Evolutionary conservation across 2,797 vertebrate genomes (phyloP).

Genomic region (Melanotaenia nigrans): DNA sequence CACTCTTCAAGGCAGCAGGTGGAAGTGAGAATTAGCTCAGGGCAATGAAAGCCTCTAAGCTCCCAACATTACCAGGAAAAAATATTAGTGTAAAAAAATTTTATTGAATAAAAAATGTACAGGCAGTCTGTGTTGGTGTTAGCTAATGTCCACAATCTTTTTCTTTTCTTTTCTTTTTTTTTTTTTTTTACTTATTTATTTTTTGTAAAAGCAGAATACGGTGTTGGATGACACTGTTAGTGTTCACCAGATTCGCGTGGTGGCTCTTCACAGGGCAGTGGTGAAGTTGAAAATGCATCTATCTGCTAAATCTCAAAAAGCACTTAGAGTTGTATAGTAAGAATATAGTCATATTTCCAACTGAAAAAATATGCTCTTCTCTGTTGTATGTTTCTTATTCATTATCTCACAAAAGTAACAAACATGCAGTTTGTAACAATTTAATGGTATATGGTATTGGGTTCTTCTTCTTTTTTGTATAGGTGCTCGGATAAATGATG

Average conservation of each 20-base stretch:
- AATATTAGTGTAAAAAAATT: constrained; percentile 26
- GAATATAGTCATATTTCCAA: neutral
- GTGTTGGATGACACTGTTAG: constrained; percentile 4
- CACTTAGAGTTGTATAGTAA: neutral
- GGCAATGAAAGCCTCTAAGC: constrained; percentile 36
- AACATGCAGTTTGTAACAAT: constrained; percentile 45
- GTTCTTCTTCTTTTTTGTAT: constrained; percentile 18
- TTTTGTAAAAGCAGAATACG: constrained; percentile 17
- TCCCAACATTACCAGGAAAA: constrained; percentile 33
- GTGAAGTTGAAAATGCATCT: neutral
- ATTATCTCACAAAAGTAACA: constrained; percentile 37
- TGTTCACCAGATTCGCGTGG: neutral
- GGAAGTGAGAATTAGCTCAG: constrained; percentile 53
- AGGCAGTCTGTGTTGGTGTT: neutral
- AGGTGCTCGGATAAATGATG: constrained; percentile 33
- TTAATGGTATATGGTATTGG: constrained; percentile 14
- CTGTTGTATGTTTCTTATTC: constrained; percentile 27
- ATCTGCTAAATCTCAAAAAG: constrained; percentile 4
- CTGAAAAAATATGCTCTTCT: constrained; percentile 12
- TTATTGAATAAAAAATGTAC: constrained; percentile 27
- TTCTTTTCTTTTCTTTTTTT: too few relatives aligned
- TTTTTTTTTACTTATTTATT: constrained; percentile 10
- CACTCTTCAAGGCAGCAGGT: constrained; percentile 55
- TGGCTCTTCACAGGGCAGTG: constrained; percentile 5
- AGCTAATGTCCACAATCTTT: neutral